Conservation (phyloP, 2,797 vertebrate species). For the Adelosebastes latens region DNA sequence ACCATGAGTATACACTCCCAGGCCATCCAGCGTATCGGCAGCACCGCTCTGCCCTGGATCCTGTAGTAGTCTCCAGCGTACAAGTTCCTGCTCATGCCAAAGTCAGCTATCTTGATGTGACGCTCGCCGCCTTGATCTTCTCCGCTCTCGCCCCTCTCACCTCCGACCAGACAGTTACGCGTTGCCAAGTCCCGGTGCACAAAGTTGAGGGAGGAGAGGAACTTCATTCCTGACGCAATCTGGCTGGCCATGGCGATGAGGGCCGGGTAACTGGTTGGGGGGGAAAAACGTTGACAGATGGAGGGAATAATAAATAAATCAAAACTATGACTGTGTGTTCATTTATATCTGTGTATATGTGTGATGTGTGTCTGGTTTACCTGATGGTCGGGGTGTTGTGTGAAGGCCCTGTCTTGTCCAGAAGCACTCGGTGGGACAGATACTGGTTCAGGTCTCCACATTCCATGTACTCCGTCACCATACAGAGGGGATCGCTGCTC, state of each 20-base stretch:
- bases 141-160: conserved; percentile 84
- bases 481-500: conserved; percentile 92
- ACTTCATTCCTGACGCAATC: conserved; percentile 94
- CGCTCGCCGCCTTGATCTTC: conserved; percentile 83
- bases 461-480: conserved; percentile 98
- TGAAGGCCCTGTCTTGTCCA: conserved; percentile 85
- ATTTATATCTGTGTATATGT: not conserved
- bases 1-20: conserved; percentile 98
- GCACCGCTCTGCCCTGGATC: conserved; percentile 92
- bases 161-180: conserved; percentile 92
- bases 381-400: conserved; percentile 85
- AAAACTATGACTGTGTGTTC: not conserved
- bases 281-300: not conserved
- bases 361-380: conserved; percentile 62
- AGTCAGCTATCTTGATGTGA: conserved; percentile 95
- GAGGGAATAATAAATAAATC: not conserved
- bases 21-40: conserved; percentile 98
- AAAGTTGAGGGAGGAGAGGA: conserved; percentile 91
- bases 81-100: conserved; percentile 94
- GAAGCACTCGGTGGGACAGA: conserved; percentile 87
- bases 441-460: conserved; percentile 95
- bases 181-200: conserved; percentile 95
- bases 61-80: conserved; percentile 93
- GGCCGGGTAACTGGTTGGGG: conserved; percentile 86
- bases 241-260: conserved; percentile 91